Base-by-base conservation (phyloP, 2,888 invertebrate species). In the Pyrocoelia pectoralis region DNA sequence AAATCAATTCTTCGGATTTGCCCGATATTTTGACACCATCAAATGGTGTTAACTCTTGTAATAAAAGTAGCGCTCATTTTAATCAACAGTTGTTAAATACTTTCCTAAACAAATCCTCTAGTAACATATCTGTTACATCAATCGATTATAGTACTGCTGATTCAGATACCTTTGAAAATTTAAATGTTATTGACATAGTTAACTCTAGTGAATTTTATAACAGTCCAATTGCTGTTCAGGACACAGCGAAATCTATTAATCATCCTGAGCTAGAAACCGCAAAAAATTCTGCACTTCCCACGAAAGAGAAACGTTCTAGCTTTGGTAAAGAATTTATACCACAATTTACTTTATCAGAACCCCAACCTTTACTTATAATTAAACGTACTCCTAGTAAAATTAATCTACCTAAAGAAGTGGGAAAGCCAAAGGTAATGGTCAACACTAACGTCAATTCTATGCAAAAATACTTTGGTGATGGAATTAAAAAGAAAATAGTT, bases 381-480 rank as follows among this genome's bases (percentile, higher is more conserved):
- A 82, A 80, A 72, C 73, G 81, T 41, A 81, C 82, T 1, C 82
- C 82, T 0, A 81, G 79, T 62, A 82, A 82, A 74, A 75, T 82
- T 56, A 77, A 74, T 60, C 56, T 81, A 50, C 80, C 81, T 0
- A 77, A 78, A 67, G 81, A 81, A 68, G 72, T 77, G 10, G 76
- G 77, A 0, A 82, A 82, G 69, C 81, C 82, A 1, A 80, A 79
- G 70, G 78, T 81, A 0, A 79, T 79, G 1, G 73, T 81, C 1
- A 78, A 79, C 56, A 69, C 75, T 0, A 76, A 76, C 56, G 67
- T 77, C 28, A 76, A 76, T 43, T 67, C 68, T 56, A 77, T 78
- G 12, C 79, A 77, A 64, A 82, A 82, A 71, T 82, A 82, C 73
- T 82, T 82, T 68, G 82, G 82, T 1, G 74, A 75, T 38, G 49